Evolutionary conservation across 1,140 invertebrate species (phyloP), one percentile per base, ranked within the genome.

Genomic region (Latrodectus geometricus): DNA sequence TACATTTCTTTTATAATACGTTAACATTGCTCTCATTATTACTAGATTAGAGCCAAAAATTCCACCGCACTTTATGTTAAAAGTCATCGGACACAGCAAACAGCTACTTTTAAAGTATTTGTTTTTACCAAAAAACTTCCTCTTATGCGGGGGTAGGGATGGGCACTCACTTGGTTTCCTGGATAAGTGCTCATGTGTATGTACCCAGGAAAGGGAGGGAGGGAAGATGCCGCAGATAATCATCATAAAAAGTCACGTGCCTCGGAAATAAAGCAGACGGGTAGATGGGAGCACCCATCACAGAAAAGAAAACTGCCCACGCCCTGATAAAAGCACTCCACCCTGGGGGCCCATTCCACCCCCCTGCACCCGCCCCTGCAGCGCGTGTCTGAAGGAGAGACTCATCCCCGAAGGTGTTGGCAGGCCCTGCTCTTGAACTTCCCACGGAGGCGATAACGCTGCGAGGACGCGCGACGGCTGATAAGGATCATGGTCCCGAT

Each of bases 161-260:
- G 35, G 70, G 70, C 49, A 14, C 65, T 66, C 66, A n/a, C 76
- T 21, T 65, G 77, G 66, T 69, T 80, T 23, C 65, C 23, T 56
- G 52, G 65, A 80, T 68, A 78, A 78, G 76, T 78, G 76, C 76
- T 78, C 76, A 65, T 56, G 17, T 69, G 21, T 23, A 20, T 69
- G 68, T 20, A 69, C 9, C 68, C 21, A 69, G 68, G 68, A 9
- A n/a, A 15, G 75, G 50, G 9, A 21, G 56, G n/a, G 23, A 49
- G 50, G 65, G 77, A 80, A 52, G 68, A 68, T 20, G 68, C 69
- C 81, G 49, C 72, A 84, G 81, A 84, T 84, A 84, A 84, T 84
- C 81, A 84, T 84, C 81, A 84, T 84, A 84, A 84, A 84, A 84
- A 84, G 81, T 84, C 81, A 84, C 81, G 81, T 76, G 81, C 81